Evolutionary conservation across 2,797 vertebrate species (phyloP).

Genomic region (Silurus aristotelis): DNA sequence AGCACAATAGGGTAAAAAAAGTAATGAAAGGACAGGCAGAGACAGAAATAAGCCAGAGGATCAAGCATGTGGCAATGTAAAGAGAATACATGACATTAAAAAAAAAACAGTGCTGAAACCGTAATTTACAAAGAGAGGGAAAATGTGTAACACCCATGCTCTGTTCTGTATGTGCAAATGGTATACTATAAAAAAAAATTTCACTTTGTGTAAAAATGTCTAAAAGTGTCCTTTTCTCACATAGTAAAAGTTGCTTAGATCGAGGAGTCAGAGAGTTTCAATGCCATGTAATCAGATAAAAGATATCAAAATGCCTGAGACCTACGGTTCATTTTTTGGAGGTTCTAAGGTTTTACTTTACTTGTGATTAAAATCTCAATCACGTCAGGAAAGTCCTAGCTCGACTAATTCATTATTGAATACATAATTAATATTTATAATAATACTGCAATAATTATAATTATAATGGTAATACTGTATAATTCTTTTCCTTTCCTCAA

Average conservation of each 20-base stretch:
- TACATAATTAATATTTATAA: not conserved
- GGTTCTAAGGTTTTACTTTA: not conserved
- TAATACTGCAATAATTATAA: not conserved
- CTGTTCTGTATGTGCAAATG: not conserved
- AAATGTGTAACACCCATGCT: not conserved
- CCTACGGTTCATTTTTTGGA: not conserved
- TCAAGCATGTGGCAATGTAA: not conserved
- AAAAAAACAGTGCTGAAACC: not conserved
- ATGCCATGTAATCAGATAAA: not conserved
- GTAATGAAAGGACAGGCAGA: not conserved
- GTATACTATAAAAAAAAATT: not conserved
- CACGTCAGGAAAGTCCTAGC: not conserved
- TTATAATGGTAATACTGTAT: not conserved
- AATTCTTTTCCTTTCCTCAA: not conserved
- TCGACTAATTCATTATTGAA: not conserved
- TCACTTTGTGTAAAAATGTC: not conserved
- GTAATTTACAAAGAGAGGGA: not conserved
- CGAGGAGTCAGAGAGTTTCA: not conserved
- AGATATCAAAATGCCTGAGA: not conserved
- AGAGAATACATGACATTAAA: not conserved
- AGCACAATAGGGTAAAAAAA: not conserved
- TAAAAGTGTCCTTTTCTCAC: not conserved
- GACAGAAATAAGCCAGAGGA: not conserved
- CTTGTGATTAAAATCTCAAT: not conserved
- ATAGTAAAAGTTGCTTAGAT: not conserved